These are phyloP conservation scores for Zaprionus bogoriensis DNA, from an alignment of 2,888 invertebrate species.

Conservation along the genomic window DNA sequence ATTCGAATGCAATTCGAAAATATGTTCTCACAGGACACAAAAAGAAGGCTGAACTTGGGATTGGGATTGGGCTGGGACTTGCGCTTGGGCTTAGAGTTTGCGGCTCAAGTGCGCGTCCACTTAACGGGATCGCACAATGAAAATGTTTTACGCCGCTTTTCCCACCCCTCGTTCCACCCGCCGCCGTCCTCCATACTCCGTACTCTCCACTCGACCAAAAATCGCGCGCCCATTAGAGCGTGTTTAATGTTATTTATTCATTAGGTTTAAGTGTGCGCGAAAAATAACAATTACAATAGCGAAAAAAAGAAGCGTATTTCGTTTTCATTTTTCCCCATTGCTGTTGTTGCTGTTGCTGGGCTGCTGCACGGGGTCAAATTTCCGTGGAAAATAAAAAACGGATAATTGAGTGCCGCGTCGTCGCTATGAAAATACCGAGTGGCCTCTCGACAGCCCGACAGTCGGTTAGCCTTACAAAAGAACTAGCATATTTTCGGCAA, in stretches of 20 bases:
- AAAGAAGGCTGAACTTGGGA: slow-evolving; percentile 24
- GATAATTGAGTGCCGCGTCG: slow-evolving; percentile 66
- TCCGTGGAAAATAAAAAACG: slow-evolving; percentile 43
- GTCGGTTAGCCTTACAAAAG: slow-evolving; percentile 21
- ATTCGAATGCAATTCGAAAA: slow-evolving; percentile 50
- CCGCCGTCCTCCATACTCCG: slow-evolving; percentile 5
- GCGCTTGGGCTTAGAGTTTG: slow-evolving; percentile 33
- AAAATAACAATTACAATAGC: slow-evolving; percentile 72
- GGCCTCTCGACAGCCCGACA: no score
- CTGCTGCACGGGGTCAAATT: slow-evolving; percentile 63
- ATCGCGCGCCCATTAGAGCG: slow-evolving; percentile 73
- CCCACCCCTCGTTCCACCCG: slow-evolving; percentile 52
- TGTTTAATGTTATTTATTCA: slow-evolving; percentile 80
- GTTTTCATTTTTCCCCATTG: slow-evolving; percentile 18
- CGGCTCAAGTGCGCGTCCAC: slow-evolving; percentile 58
- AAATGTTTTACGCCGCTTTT: slow-evolving; percentile 63
- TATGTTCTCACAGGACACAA: slow-evolving; percentile 53
- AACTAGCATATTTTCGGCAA: slow-evolving; percentile 35
- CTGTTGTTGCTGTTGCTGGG: no score
- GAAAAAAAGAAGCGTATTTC: slow-evolving; percentile 48
- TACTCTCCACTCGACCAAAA: slow-evolving; percentile 45
- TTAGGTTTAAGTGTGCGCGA: slow-evolving; percentile 76
- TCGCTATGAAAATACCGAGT: slow-evolving; percentile 62
- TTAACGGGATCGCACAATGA: slow-evolving; percentile 59
- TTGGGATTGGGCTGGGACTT: slow-evolving; percentile 13